Evolutionary conservation across 2,113 vertebrate genomes (phyloP), one percentile per base, ranked within the genome.

Genomic region (Poicephalus gulielmi): DNA sequence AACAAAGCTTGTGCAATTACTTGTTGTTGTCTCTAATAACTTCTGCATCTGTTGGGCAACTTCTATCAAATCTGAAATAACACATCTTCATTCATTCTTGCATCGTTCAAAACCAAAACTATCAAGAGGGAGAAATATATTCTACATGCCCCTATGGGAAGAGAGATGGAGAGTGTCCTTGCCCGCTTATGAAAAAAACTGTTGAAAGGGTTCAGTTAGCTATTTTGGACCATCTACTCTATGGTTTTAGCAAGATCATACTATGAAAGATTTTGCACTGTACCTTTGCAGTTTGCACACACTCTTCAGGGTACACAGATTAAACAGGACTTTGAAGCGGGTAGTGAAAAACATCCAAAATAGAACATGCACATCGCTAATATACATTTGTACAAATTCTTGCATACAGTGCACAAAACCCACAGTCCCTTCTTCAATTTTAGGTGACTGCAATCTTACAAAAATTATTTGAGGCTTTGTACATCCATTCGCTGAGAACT

Each of bases 361-460:
- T 13, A 75, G 46, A 91, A 44, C 0, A 1, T 1, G 1, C 11
- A 2, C 11, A 53, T 33, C 1, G 0, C 30, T 18, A 55, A 67
- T 14, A 50, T 2, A 8, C 17, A 37, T 46, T 67, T 9, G 3
- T 31, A 71, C 8, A 35, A 83, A 75, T 50, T 67, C 68, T 53
- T 67, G 28, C n/a, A 77, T 33, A 41, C 13, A 6, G 20, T 8
- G 55, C 39, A 71, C 19, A 83, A 79, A 85, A 55, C 12, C 33
- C 39, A 44, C 39, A 28, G 3, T 6, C 24, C 43, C 33, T 64
- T 20, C 33, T 68, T 35, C 33, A 18, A 33, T 70, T 78, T 55
- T 12, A 93, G 50, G 50, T 1, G 1, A 17, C 35, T 43, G 23
- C 33, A 35, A 25, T 79, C 43, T 53, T 39, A 77, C 8, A 83